Evolutionary conservation across 2,113 vertebrate genomes (phyloP).

Genomic region (Nyctereutes procyonoides): DNA sequence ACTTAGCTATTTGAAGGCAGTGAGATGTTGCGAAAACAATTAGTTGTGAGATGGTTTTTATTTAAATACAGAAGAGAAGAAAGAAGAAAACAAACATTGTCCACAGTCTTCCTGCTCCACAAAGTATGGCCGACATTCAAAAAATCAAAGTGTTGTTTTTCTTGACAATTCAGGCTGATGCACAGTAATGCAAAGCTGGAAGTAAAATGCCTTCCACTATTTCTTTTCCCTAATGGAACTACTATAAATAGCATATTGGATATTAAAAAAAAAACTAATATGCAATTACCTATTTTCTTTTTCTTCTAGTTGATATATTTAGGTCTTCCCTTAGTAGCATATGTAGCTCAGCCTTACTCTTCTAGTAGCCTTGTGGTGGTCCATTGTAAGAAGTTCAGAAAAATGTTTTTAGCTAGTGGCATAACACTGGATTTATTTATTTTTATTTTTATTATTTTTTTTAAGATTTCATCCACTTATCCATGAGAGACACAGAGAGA

Average conservation of each 20-base stretch:
- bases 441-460: too few species aligned
- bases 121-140: background rate
- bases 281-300: background rate
- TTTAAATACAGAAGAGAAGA: slow-evolving; percentile 4
- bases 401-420: background rate
- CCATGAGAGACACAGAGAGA: too few species aligned
- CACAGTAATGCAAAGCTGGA: background rate
- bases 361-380: background rate
- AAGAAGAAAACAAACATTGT: background rate
- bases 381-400: background rate
- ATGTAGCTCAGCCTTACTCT: background rate
- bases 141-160: background rate
- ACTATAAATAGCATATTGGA: background rate
- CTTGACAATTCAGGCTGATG: background rate
- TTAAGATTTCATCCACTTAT: too few species aligned
- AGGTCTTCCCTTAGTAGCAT: background rate
- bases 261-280: too few species aligned
- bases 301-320: background rate
- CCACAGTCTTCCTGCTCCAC: background rate
- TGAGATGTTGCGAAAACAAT: background rate
- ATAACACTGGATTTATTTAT: background rate
- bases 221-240: background rate
- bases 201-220: background rate
- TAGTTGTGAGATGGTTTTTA: background rate
- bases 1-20: background rate